Evolutionary conservation across 2,888 invertebrate species (phyloP), one percentile per base, ranked within the genome.

Genomic region (Endotricha flammealis): DNA sequence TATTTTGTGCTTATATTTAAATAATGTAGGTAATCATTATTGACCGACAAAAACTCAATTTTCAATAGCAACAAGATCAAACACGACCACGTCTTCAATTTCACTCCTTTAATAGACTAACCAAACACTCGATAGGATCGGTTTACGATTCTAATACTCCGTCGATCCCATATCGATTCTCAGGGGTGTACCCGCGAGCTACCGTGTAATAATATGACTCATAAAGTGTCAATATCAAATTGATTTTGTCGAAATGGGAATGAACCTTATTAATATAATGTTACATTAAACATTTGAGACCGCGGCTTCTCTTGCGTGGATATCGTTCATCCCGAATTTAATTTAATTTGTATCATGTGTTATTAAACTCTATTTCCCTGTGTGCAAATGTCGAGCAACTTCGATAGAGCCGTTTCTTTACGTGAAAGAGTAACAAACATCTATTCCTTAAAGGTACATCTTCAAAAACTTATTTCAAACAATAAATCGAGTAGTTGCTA

Each of bases 1-100:
- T n/a, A n/a, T n/a, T n/a, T n/a, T n/a, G n/a, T n/a, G n/a, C n/a
- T n/a, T n/a, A n/a, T n/a, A n/a, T n/a, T n/a, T n/a, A n/a, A n/a
- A n/a, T n/a, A n/a, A n/a, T 6, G 9, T 24, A 23, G 9, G 1
- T 24, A n/a, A 5, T n/a, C 11, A 10, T 9, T 24, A 9, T 9
- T 9, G n/a, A 24, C 24, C 10, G 6, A 24, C 24, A 9, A 11
- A 3, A 24, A 24, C 23, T 23, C 8, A 23, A n/a, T 23, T n/a
- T 24, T 44, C 41, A 43, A 63, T 58, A 66, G 68, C 60, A 64
- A 36, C 48, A 50, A n/a, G 54, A 54, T 46, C 62, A 69, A 67
- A 67, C 60, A 63, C n/a, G 58, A 55, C 47, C 41, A 47, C 53
- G 53, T 65, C 69, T 70, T 70, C 63, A 59, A 65, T 70, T 64